These are phyloP conservation scores for Marronus borbonicus DNA, from an alignment of 2,888 invertebrate species.

Conservation along the genomic window DNA sequence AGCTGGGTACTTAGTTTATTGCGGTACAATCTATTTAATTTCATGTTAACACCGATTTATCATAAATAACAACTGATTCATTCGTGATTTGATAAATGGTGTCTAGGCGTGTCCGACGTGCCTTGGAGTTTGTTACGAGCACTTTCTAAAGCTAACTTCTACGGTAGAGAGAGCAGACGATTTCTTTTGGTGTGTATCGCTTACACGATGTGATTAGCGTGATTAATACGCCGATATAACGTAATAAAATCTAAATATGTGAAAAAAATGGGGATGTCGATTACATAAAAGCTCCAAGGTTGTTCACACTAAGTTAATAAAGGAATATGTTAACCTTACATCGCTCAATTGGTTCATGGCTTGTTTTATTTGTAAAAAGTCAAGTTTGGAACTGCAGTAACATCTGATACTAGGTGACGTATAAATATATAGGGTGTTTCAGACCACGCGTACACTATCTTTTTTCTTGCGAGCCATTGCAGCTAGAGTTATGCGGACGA, in stretches of 20 bases:
- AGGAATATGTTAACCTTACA: no score
- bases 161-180: not conserved
- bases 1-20: slow-evolving; percentile 28
- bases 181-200: not conserved
- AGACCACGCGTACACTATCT: no score
- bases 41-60: slow-evolving; percentile 41
- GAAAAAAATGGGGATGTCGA: no score
- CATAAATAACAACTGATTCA: slow-evolving; percentile 36
- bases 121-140: slow-evolving; percentile 13
- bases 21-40: slow-evolving; percentile 33
- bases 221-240: not conserved
- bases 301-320: not conserved
- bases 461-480: no score
- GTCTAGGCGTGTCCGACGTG: slow-evolving; percentile 2
- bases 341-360: no score
- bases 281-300: no score
- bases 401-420: no score
- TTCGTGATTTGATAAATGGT: slow-evolving; percentile 31
- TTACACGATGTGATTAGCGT: not conserved
- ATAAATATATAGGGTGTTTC: no score
- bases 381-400: no score
- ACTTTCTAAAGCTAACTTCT: slow-evolving; percentile 19
- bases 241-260: not conserved
- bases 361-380: no score
- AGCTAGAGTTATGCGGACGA: no score